A percentile compares a stretch with the other conserved stretches of the same genome.
Evolutionary conservation across 2,797 vertebrate genomes (phyloP).

Genomic region (Vultur gryphus): DNA sequence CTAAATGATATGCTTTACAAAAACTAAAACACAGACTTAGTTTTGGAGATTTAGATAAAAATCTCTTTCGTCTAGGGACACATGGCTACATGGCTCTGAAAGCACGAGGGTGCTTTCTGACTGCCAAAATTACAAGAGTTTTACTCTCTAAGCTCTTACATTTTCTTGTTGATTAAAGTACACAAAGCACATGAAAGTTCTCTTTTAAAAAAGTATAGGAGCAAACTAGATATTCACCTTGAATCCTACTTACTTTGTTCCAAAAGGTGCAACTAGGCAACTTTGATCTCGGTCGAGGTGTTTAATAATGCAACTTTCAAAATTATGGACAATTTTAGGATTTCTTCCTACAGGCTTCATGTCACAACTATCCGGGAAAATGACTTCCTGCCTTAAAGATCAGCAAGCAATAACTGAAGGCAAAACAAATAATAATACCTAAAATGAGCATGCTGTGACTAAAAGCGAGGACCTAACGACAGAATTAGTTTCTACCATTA

Average conservation of each 20-base stretch:
- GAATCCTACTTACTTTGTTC: neutral
- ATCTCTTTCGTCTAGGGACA: neutral
- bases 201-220: neutral
- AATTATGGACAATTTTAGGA: neutral
- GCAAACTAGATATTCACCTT: neutral
- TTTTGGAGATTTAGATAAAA: constrained; percentile 20
- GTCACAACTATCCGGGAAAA: constrained; percentile 21
- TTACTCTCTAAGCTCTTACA: neutral
- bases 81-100: neutral
- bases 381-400: constrained; percentile 10
- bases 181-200: neutral
- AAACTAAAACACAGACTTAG: constrained; percentile 48
- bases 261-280: neutral
- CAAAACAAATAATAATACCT: constrained; percentile 50
- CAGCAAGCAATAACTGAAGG: constrained; percentile 37
- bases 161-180: neutral
- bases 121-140: neutral
- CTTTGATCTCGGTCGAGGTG: neutral
- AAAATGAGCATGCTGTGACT: constrained; percentile 65
- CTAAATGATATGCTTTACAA: constrained; percentile 46
- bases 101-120: neutral
- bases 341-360: neutral
- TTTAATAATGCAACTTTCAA: constrained; percentile 25
- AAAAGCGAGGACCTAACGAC: constrained; percentile 25
- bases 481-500: constrained; percentile 33